Conservation (phyloP, 2,113 vertebrate genomes). For the Heterocephalus glaber region DNA sequence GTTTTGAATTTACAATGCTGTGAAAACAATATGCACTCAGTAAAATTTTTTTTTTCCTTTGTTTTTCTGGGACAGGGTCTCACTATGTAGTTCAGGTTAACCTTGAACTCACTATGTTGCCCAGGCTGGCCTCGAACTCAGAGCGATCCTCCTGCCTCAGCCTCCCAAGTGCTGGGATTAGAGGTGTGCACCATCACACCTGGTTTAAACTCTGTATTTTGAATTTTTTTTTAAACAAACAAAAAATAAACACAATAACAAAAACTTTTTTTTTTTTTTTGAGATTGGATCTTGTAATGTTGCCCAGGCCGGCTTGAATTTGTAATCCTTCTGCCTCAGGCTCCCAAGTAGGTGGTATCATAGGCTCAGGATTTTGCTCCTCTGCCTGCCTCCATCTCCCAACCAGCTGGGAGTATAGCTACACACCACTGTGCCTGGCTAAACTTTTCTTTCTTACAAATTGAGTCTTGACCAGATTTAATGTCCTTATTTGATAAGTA, state of each 20-base stretch:
- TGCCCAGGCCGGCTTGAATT: neutral
- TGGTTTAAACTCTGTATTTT: too few relatives aligned
- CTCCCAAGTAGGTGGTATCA: neutral
- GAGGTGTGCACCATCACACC: too few relatives aligned
- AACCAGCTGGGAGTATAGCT: neutral
- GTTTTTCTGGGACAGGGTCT: too few relatives aligned
- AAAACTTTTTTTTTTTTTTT: neutral
- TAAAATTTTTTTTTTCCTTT: too few relatives aligned
- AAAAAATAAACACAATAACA: neutral
- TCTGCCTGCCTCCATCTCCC: neutral
- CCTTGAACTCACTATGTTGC: too few relatives aligned
- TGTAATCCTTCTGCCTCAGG: neutral
- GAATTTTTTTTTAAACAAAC: neutral
- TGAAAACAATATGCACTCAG: too few relatives aligned
- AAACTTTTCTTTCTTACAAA: neutral
- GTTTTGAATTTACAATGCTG: too few relatives aligned
- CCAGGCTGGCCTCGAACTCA: too few relatives aligned
- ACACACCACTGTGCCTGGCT: neutral
- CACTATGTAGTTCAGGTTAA: too few relatives aligned
- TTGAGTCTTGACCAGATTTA: neutral
- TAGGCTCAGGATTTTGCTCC: neutral
- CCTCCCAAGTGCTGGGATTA: too few relatives aligned
- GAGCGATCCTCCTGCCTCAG: too few relatives aligned
- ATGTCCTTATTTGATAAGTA: neutral
- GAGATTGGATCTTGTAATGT: neutral